Conservation (phyloP, 2,113 vertebrate genomes). For the Phylloscopus trochilus region DNA sequence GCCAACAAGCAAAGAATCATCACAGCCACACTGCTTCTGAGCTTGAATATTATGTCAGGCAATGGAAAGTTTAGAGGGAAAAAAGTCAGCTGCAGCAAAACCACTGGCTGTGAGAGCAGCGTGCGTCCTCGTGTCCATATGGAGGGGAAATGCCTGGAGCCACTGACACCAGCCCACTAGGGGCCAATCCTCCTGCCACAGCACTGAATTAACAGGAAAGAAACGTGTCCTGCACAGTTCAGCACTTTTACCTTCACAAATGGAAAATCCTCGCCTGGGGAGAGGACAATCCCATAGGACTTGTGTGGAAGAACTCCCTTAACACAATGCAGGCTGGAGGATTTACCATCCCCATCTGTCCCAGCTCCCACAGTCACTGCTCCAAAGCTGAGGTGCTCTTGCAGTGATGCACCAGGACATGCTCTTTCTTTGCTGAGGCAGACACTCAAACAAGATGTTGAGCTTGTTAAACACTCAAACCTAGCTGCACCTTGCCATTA, state of each 20-base stretch:
- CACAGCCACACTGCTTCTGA: not conserved
- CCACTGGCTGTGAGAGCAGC: fast-evolving
- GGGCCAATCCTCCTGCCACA: not conserved
- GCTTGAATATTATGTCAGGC: not conserved
- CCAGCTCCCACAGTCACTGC: not conserved
- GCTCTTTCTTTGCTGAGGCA: not conserved
- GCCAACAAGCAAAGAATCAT: not conserved
- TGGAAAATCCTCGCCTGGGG: fast-evolving
- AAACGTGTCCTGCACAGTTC: not conserved
- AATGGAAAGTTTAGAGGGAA: constrained; percentile 21
- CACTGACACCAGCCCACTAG: not conserved
- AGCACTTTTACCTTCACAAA: not conserved
- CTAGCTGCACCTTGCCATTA: not conserved
- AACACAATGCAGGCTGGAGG: fast-evolving
- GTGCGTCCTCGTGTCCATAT: not conserved
- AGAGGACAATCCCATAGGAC: not conserved
- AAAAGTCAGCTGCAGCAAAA: constrained; percentile 15
- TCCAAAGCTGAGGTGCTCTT: not conserved
- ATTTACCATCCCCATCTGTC: not conserved
- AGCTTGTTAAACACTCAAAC: not conserved
- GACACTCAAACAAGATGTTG: not conserved
- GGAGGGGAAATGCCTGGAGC: constrained; percentile 22
- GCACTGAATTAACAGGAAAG: not conserved
- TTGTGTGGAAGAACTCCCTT: not conserved
- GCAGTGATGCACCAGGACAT: not conserved